phyloP scores from a whole-genome alignment of 2,888 invertebrate genomes.

The Brachylomia viminalis region DNA sequence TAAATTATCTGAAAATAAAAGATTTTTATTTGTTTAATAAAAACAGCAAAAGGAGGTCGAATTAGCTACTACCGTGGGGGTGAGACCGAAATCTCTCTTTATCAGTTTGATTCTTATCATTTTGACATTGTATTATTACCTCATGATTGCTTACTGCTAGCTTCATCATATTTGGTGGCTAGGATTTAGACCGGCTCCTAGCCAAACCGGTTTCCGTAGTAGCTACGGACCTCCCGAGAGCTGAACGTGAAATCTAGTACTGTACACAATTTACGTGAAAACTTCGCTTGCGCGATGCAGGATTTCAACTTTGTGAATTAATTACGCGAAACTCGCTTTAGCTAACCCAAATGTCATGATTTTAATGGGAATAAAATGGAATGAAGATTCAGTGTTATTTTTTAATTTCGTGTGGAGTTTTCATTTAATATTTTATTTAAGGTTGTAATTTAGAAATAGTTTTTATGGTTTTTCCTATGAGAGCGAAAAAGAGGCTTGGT shows the following conservation, averaged over 20 bases:
- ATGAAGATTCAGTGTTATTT: not conserved
- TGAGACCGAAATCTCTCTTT: constrained; percentile 52
- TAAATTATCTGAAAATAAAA: not conserved
- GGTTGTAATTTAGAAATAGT: constrained; percentile 1
- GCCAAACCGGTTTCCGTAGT: constrained; percentile 57
- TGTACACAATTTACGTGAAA: constrained; percentile 16
- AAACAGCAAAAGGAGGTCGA: constrained; percentile 43
- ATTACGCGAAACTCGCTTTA: not conserved
- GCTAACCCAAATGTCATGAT: not conserved
- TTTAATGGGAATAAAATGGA: not conserved
- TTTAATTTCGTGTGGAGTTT: not conserved
- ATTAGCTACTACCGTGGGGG: constrained; percentile 48
- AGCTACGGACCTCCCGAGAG: constrained; percentile 52
- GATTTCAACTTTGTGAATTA: constrained; percentile 15
- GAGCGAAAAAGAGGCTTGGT: constrained; percentile 26
- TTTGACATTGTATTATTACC: constrained; percentile 42
- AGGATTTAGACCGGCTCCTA: constrained; percentile 58
- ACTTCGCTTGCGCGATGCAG: constrained; percentile 51
- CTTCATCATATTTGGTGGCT: constrained; percentile 49
- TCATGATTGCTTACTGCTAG: constrained; percentile 48
- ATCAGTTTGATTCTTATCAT: constrained; percentile 50
- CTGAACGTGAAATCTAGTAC: not conserved
- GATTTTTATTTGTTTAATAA: not conserved
- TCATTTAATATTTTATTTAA: not conserved
- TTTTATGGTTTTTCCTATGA: not conserved